phyloP scores from a whole-genome alignment of 2,888 invertebrate species.

The Oligia strigilis region DNA sequence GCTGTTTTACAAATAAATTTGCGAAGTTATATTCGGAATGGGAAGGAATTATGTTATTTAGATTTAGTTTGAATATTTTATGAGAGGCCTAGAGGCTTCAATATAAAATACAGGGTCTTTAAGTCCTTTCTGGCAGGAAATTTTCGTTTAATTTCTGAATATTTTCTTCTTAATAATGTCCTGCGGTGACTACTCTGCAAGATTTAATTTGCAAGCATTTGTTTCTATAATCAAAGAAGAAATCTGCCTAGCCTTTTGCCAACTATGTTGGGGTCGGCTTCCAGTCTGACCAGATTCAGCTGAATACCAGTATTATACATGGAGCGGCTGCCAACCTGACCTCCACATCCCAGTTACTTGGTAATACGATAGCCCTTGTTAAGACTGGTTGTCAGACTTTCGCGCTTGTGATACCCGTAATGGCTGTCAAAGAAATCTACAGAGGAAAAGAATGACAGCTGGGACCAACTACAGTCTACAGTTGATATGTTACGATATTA shows the following conservation, averaged over 20 bases:
- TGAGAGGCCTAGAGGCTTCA: conserved; percentile 26
- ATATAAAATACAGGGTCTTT: conserved; percentile 24
- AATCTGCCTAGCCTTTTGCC: background rate
- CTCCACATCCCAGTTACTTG: background rate
- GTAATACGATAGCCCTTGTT: background rate
- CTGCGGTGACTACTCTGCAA: too few relatives aligned
- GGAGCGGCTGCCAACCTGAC: background rate
- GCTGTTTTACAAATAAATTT: conserved; percentile 76
- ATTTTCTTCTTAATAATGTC: background rate
- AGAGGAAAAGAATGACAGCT: background rate
- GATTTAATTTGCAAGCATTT: background rate
- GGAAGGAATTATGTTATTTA: conserved; percentile 30
- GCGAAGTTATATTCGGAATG: conserved; percentile 60
- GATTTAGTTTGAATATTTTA: conserved; percentile 49
- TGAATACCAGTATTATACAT: background rate
- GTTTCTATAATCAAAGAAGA: background rate
- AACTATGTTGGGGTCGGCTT: background rate
- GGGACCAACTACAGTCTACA: background rate
- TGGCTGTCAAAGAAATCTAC: background rate
- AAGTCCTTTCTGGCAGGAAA: conserved; percentile 11
- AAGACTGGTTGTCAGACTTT: background rate
- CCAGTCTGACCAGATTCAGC: background rate
- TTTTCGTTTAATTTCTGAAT: conserved; percentile 24
- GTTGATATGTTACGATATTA: background rate
- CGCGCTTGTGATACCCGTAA: background rate